A percentile compares a stretch with the other conserved stretches of the same genome.
Conservation (phyloP, 2,797 vertebrate species). For the Tolypeutes matacus region DNA sequence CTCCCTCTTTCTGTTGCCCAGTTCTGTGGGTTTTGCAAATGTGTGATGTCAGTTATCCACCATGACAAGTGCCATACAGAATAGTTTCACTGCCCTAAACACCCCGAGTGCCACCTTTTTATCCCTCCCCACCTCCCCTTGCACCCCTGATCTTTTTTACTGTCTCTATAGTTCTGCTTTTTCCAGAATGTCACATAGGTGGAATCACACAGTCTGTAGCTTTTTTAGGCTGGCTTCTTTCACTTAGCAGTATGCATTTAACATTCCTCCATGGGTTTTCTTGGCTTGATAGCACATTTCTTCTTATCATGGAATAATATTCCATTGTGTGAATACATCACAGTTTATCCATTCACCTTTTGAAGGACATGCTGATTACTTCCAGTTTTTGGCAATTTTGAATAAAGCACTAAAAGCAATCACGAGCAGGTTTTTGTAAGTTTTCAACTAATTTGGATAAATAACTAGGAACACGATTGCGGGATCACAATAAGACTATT, state of each 20-base stretch:
- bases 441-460: neutral
- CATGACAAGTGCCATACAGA: too few relatives aligned
- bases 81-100: too few relatives aligned
- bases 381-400: neutral
- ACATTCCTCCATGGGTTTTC: neutral
- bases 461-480: neutral
- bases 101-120: neutral
- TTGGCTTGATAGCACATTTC: neutral
- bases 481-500: neutral
- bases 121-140: neutral
- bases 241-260: neutral
- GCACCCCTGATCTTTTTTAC: neutral
- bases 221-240: too few relatives aligned
- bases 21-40: neutral
- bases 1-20: neutral
- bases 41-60: too few relatives aligned
- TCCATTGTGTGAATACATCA: neutral
- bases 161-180: too few relatives aligned
- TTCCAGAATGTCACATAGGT: neutral
- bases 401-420: neutral
- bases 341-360: neutral
- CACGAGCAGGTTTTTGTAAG: neutral
- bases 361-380: neutral
- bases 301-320: neutral
- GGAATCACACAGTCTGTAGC: neutral